Percentiles rank a stretch among this genome's conserved stretches.
phyloP scores from a whole-genome alignment of 1,140 invertebrate genomes.

The Trachymyrmex septentrionalis region DNA sequence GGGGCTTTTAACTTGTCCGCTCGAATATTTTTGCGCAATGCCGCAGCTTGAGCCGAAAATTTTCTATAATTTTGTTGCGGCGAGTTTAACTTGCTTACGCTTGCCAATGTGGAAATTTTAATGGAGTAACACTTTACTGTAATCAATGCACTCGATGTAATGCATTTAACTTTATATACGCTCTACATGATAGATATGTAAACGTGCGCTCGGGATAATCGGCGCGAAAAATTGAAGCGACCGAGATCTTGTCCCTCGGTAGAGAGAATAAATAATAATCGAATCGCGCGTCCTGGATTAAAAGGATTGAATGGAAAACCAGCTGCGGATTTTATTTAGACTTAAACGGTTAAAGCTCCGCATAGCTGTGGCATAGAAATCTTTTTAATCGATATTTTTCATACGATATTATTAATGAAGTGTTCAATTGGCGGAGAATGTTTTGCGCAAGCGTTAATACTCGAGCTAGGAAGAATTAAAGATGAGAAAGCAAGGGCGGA shows the following conservation, averaged over 20 bases:
- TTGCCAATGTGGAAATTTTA: slow-evolving; percentile 56
- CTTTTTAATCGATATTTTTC: not conserved
- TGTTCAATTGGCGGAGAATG: slow-evolving; percentile 8
- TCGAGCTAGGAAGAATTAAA: not conserved
- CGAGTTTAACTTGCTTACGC: slow-evolving; percentile 49
- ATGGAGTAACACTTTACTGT: slow-evolving; percentile 50
- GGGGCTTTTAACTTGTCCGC: slow-evolving; percentile 47
- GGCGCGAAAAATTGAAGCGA: slow-evolving; percentile 11
- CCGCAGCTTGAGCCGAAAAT: slow-evolving; percentile 45
- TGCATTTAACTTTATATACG: slow-evolving; percentile 33
- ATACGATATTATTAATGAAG: slow-evolving; percentile 27
- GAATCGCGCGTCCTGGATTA: slow-evolving; percentile 23
- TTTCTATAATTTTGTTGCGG: slow-evolving; percentile 59
- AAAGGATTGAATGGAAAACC: slow-evolving; percentile 30
- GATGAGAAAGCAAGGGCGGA: not conserved
- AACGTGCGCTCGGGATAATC: not conserved
- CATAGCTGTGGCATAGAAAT: not conserved
- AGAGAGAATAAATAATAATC: slow-evolving; percentile 40
- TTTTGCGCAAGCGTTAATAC: not conserved
- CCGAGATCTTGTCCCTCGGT: not conserved
- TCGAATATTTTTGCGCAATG: slow-evolving; percentile 53
- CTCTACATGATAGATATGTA: not conserved
- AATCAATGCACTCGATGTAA: slow-evolving; percentile 52
- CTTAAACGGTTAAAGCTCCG: not conserved
- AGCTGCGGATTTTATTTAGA: slow-evolving; percentile 14